These are phyloP conservation scores for Nothobranchius kuhntae DNA, from an alignment of 2,113 vertebrate genomes.

Conservation along the genomic window DNA sequence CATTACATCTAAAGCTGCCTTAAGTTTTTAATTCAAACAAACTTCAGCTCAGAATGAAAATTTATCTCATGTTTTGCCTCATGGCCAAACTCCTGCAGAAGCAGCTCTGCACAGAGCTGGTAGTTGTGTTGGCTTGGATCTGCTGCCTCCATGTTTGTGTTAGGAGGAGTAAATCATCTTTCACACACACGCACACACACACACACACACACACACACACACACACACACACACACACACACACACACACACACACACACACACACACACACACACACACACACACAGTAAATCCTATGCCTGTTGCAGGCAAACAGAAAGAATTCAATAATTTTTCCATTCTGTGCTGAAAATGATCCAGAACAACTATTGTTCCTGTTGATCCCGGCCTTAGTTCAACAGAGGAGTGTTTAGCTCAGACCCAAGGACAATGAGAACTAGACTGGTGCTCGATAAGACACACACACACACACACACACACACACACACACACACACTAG, in stretches of 20 bases:
- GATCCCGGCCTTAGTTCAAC: constrained; percentile 20
- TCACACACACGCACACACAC: neutral
- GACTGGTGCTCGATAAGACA: constrained; percentile 63
- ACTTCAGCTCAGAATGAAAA: neutral
- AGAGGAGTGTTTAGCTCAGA: constrained; percentile 27
- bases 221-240: constrained; percentile 3
- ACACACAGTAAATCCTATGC: constrained; percentile 11
- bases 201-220: neutral
- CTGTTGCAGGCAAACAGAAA: constrained; percentile 25
- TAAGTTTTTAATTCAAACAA: neutral
- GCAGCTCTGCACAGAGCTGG: neutral
- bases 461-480: constrained; percentile 9
- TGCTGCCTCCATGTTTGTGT: constrained; percentile 6
- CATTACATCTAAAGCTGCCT: neutral
- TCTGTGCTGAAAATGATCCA: constrained; percentile 36
- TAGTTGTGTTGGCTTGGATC: constrained; percentile 11
- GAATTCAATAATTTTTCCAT: constrained; percentile 7
- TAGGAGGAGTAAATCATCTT: constrained; percentile 36
- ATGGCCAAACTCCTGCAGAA: constrained; percentile 1
- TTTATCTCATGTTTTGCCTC: constrained; percentile 2
- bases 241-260: neutral
- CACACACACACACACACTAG: constrained; percentile 12
- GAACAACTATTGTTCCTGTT: constrained; percentile 39
- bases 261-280: constrained; percentile 3
- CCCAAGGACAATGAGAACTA: constrained; percentile 42